Conservation (phyloP, 2,797 vertebrate species). For the Margarornis squamiger region DNA sequence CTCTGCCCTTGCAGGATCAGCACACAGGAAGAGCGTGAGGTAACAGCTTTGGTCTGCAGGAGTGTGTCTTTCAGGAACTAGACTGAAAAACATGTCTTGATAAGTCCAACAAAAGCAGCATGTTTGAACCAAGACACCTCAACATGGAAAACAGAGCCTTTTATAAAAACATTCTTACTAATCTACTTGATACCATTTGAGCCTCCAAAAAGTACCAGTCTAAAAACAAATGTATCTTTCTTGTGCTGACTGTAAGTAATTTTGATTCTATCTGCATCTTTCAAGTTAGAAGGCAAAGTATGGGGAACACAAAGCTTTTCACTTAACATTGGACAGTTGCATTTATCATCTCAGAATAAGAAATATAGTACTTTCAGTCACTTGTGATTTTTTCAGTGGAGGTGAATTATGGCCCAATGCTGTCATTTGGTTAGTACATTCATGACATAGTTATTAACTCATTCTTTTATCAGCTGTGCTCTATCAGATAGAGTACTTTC, state of each 20-base stretch:
- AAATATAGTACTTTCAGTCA: accelerated
- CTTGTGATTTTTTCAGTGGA: not conserved
- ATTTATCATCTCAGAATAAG: not conserved
- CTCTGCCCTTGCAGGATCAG: not conserved
- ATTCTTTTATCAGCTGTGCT: not conserved
- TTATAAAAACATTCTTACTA: constrained; percentile 14
- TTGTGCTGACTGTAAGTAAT: not conserved
- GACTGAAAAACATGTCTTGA: not conserved
- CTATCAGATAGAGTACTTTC: not conserved
- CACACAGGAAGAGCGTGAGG: not conserved
- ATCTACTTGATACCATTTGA: constrained; percentile 2
- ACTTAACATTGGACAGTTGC: accelerated
- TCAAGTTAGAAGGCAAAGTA: not conserved
- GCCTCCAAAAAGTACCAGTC: not conserved
- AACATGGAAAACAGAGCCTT: not conserved
- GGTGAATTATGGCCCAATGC: not conserved
- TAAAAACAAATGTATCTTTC: not conserved
- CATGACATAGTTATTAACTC: not conserved
- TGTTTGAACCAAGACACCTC: constrained; percentile 7
- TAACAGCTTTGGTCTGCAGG: not conserved
- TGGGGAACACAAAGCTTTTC: not conserved
- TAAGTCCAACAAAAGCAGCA: not conserved
- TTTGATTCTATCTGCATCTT: not conserved
- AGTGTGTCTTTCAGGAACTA: not conserved
- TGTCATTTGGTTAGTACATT: not conserved